Evolutionary conservation across 2,888 invertebrate species (phyloP).

Genomic region (Drosophila neotestacea): DNA sequence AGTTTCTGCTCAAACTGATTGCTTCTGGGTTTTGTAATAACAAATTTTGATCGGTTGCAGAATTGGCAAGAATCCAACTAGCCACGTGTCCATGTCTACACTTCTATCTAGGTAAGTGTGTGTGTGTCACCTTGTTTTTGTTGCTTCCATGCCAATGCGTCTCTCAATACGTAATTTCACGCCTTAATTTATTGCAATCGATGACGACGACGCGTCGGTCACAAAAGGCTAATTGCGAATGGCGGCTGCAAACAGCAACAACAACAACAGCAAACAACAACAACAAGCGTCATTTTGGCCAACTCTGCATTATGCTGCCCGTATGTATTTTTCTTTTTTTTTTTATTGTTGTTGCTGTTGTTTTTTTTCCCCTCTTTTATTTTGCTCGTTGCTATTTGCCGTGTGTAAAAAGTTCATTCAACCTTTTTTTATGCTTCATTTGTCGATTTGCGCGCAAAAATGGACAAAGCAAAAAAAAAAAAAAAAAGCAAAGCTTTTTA

Average conservation of each 20-base stretch:
- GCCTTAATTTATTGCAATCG: constrained; percentile 73
- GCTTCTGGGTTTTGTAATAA: not conserved
- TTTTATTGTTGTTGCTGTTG: not conserved
- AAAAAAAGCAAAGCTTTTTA: constrained; percentile 29
- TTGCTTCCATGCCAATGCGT: constrained; percentile 32
- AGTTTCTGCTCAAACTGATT: not conserved
- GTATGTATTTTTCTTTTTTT: constrained; percentile 2
- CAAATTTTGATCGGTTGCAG: constrained; percentile 19
- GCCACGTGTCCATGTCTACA: constrained; percentile 39
- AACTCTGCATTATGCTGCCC: constrained; percentile 66
- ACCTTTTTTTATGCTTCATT: constrained; percentile 71
- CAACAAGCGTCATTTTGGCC: constrained; percentile 56
- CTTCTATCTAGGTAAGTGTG: not conserved
- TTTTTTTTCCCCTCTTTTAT: constrained; percentile 16
- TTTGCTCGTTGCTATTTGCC: constrained; percentile 11
- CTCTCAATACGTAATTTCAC: constrained; percentile 53
- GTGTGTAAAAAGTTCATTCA: constrained; percentile 73
- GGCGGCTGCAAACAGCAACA: constrained; percentile 28
- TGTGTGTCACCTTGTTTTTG: constrained; percentile 30
- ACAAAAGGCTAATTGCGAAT: constrained; percentile 70
- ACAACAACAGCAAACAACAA: constrained; percentile 6
- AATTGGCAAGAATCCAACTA: constrained; percentile 38
- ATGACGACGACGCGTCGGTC: constrained; percentile 55
- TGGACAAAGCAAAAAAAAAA: constrained; percentile 13
- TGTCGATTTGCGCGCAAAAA: constrained; percentile 59